Percentiles rank a stretch among this genome's conserved stretches.
phyloP scores from a whole-genome alignment of 2,888 invertebrate genomes.

The Drosophila koepferae region DNA sequence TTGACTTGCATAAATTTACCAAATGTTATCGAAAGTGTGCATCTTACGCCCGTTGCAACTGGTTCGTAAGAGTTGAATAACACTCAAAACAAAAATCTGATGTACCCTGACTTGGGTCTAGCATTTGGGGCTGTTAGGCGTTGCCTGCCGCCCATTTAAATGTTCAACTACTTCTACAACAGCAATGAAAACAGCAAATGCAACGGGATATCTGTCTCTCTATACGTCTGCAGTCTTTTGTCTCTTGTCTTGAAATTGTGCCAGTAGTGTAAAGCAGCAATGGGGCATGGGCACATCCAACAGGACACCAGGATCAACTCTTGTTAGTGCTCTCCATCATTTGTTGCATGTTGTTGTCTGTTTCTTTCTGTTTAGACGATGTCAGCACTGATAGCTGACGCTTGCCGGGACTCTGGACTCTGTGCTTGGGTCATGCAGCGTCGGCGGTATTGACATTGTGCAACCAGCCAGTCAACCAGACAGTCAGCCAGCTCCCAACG shows the following conservation, averaged over 20 bases:
- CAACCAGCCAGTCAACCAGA: constrained; percentile 16
- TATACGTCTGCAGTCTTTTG: constrained; percentile 4
- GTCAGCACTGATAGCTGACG: constrained; percentile 68
- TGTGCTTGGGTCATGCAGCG: constrained; percentile 47
- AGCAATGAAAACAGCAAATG: constrained; percentile 42
- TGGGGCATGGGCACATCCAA: constrained; percentile 40
- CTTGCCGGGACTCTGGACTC: constrained; percentile 43
- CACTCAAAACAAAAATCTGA: constrained; percentile 39
- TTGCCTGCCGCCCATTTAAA: constrained; percentile 45
- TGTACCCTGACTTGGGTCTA: constrained; percentile 5
- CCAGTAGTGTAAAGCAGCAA: constrained; percentile 57
- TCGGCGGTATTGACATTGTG: constrained; percentile 53
- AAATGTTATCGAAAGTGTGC: constrained; percentile 76
- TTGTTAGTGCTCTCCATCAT: constrained; percentile 66
- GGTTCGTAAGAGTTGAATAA: constrained; percentile 44
- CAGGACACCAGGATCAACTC: constrained; percentile 71
- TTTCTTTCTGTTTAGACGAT: constrained; percentile 65
- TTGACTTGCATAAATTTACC: constrained; percentile 69
- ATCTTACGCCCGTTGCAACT: constrained; percentile 67
- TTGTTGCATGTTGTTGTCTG: constrained; percentile 57
- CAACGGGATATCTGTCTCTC: constrained; percentile 41
- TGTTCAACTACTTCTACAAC: constrained; percentile 64
- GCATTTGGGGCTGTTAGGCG: constrained; percentile 16
- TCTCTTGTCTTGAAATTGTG: constrained; percentile 46
- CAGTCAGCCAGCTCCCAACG: constrained; percentile 42